Evolutionary conservation across 2,113 vertebrate genomes (phyloP), one percentile per base, ranked within the genome.

Genomic region (Dryoscopus gambensis): DNA sequence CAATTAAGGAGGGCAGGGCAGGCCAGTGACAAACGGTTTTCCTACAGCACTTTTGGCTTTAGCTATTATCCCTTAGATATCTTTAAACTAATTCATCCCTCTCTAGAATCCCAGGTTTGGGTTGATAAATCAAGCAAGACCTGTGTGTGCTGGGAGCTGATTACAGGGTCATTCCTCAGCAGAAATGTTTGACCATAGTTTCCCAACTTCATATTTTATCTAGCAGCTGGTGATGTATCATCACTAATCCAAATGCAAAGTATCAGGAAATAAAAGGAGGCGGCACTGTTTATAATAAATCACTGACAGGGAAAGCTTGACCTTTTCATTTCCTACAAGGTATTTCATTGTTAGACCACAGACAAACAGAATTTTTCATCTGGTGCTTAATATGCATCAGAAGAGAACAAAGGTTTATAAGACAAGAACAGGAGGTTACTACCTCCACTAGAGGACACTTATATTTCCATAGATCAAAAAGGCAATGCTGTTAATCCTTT

Each of bases 81-180:
- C 88, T 95, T 69, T 93, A 94, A 96, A 96, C 97, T 97, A 97
- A 97, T 98, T 96, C 92, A 96, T 96, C 90, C 95, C 87, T 68
- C 93, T 86, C 76, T 19, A 84, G 94, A 91, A 95, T 91, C 90
- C 71, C 75, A 88, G 95, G 97, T 96, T 97, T 97, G 86, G 95
- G 87, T 63, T 94, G 97, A 98, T 98, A 98, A 98, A 98, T 98
- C 98, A 98, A 96, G 91, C 40, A 71, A 96, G 97, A 97, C 95
- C 96, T 84, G 70, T 84, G 84, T 68, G 70, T 69, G 94, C 94
- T 85, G 75, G 70, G 77, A 97, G 95, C 96, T 91, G 92, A 96
- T 97, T 97, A 92, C 96, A 87, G 93, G 96, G 97, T 97, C 97
- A 97, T 97, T 87, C 77, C 94, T 97, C 94, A 97, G 81, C 78